Percentiles rank a stretch among this genome's conserved stretches.
These are phyloP conservation scores for Philypnodon macrostomus DNA, from an alignment of 2,797 vertebrate genomes.

Conservation along the genomic window DNA sequence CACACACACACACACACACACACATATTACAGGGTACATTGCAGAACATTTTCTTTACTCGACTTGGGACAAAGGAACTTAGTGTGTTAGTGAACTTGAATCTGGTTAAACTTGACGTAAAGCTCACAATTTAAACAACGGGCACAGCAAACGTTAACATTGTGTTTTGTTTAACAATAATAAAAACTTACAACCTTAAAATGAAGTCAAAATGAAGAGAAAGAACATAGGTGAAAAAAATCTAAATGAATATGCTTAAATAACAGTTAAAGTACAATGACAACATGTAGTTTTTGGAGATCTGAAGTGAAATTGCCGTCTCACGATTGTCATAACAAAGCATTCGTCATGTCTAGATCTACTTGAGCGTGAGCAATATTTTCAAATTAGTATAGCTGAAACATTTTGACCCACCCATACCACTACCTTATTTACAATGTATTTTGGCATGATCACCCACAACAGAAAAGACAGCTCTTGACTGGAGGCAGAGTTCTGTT, in stretches of 20 bases:
- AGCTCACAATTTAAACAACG: slow-evolving; percentile 28
- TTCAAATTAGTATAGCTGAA: slow-evolving; percentile 60
- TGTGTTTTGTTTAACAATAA: slow-evolving; percentile 23
- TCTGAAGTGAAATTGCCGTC: slow-evolving; percentile 28
- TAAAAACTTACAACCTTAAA: slow-evolving; percentile 24
- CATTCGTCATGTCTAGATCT: slow-evolving; percentile 32
- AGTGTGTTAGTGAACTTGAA: slow-evolving; percentile 47
- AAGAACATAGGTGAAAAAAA: slow-evolving; percentile 28
- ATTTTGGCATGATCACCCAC: slow-evolving; percentile 63
- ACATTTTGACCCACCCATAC: slow-evolving; percentile 45
- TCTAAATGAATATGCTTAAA: slow-evolving; percentile 54
- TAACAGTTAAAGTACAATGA: slow-evolving; percentile 60
- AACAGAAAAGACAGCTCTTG: slow-evolving; percentile 15
- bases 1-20: slow-evolving; percentile 54
- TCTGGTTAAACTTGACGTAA: slow-evolving; percentile 36
- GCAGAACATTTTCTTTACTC: slow-evolving; percentile 8
- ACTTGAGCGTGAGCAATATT: too few species aligned
- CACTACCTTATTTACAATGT: slow-evolving; percentile 22
- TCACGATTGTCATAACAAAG: slow-evolving; percentile 64
- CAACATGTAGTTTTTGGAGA: slow-evolving; percentile 31
- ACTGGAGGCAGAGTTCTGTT: slow-evolving; percentile 36
- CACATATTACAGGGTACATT: too few species aligned
- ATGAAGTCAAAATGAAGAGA: slow-evolving; percentile 6
- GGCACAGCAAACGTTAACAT: slow-evolving; percentile 38
- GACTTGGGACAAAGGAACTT: slow-evolving; percentile 35